Evolutionary conservation across 2,113 vertebrate genomes (phyloP), one percentile per base, ranked within the genome.

Genomic region (Calidris pugnax): DNA sequence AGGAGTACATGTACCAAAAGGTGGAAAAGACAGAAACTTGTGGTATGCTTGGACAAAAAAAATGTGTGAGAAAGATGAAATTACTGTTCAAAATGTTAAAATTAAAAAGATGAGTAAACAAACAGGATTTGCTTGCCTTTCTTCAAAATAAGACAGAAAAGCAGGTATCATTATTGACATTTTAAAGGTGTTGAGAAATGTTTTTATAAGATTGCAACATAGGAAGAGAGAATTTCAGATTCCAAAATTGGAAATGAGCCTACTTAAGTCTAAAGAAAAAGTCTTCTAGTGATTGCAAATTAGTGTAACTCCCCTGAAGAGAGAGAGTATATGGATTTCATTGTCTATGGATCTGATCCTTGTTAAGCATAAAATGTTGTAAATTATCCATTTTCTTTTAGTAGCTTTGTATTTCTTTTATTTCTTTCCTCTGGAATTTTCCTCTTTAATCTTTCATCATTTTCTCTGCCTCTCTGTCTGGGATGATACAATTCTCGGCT

Each of bases 111-210:
- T 27, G 59, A 60, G 3, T 22, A 57, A 9, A 24, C 12, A 89
- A 74, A 35, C 4, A 37, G 7, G 1, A 37, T 33, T 66, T 66
- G 21, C 12, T 78, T 85, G 2, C 8, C 9, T 35, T 8, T 64
- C 18, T 81, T 87, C 24, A 22, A 89, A 75, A 48, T 1, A 57
- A 5, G 20, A 75, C 4, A 57, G 14, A 62, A 75, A 62, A 57
- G 7, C 10, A 51, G 8, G 16, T 23, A 22, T 16, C 1, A 0
- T 17, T 85, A 55, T 0, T 9, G 10, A 60, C 2, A 43, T 51
- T 91, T 83, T 56, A 71, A 48, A 83, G 5, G 7, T 30, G 9
- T 5, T 75, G 32, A 53, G 30, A 72, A 50, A 48, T 35, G 50
- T 37, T 64, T 82, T 89, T 4, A 17, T 59, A 79, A 24, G 20